Evolutionary conservation across 2,797 vertebrate genomes (phyloP), one percentile per base, ranked within the genome.

Genomic region (Strix occidentalis): DNA sequence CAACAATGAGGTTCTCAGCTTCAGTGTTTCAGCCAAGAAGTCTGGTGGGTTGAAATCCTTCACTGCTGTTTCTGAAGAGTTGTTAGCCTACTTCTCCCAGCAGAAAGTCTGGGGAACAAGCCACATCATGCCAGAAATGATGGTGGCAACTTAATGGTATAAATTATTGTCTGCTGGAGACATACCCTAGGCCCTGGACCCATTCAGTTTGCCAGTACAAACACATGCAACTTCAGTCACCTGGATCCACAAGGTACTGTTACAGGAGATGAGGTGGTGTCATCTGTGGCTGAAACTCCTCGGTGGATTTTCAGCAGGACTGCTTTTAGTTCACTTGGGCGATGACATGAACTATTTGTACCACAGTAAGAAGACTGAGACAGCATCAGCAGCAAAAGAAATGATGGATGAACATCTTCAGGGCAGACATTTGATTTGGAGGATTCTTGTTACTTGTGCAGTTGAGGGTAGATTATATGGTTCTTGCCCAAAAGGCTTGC

Each of bases 151-250:
- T 10, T 60, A 2, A 15, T 15, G 4, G 10, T 6, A 20, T 6
- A 41, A 66, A 35, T 16, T 11, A 4, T 12, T 78, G 13, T 39
- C 43, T 95, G 43, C 35, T 74, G 46, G 18, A 61, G 51, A 25
- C 3, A 21, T 1, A 14, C 2, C 11, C 31, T 1, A 5, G 6
- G 12, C 7, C 39, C 48, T n/a, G 35, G n/a, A 39, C 2, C 11
- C 68, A 10, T 8, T 46, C 24, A 16, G 3, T 45, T 69, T 61
- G 21, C 7, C 46, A 7, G 12, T 15, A 43, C 19, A 74, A 81
- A 60, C 41, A 60, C 5, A n/a, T 18, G 21, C 3, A 43, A 12
- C 24, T 61, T 70, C 16, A 48, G 53, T 29, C 41, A n/a, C 61
- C 21, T 48, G 57, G 26, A 57, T 57, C n/a, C 16, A 48, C 28